These are phyloP conservation scores for Thamnophis elegans DNA, from an alignment of 2,797 vertebrate genomes.

Conservation along the genomic window DNA sequence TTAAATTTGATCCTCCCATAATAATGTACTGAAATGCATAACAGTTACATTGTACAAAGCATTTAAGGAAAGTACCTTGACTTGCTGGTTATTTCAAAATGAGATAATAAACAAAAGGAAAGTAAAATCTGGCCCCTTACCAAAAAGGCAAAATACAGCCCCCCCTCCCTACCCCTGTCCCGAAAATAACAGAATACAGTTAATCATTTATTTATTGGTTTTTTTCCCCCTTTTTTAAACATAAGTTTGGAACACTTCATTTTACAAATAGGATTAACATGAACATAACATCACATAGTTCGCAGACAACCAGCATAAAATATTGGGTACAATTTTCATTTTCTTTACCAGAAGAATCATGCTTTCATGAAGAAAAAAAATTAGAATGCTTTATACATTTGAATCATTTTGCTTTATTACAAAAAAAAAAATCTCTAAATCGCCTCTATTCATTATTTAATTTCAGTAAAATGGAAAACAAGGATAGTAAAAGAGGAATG, in stretches of 20 bases:
- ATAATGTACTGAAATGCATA: constrained; percentile 98
- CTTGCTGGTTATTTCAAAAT: constrained; percentile 96
- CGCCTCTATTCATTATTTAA: constrained; percentile 91
- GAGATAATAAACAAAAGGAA: constrained; percentile 96
- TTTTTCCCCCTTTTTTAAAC: constrained; percentile 65
- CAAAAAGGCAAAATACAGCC: constrained; percentile 81
- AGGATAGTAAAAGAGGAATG: constrained; percentile 82
- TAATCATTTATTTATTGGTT: constrained; percentile 83
- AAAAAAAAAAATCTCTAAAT: constrained; percentile 83
- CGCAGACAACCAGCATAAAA: constrained; percentile 96
- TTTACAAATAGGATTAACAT: constrained; percentile 94
- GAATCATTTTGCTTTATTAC: constrained; percentile 91
- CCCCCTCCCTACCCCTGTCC: constrained; percentile 8
- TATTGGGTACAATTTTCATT: constrained; percentile 85
- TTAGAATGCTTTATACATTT: constrained; percentile 94
- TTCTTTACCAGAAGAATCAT: constrained; percentile 92
- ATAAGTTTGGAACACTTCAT: constrained; percentile 93
- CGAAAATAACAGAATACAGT: constrained; percentile 89
- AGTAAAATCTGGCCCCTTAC: constrained; percentile 86
- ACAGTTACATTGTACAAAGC: constrained; percentile 99
- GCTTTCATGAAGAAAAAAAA: constrained; percentile 98
- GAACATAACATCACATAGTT: constrained; percentile 97
- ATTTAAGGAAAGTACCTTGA: constrained; percentile 99
- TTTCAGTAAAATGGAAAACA: constrained; percentile 92
- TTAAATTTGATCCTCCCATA: constrained; percentile 94